These are phyloP conservation scores for Drosophila repleta DNA, from an alignment of 1,140 invertebrate genomes.

Conservation along the genomic window DNA sequence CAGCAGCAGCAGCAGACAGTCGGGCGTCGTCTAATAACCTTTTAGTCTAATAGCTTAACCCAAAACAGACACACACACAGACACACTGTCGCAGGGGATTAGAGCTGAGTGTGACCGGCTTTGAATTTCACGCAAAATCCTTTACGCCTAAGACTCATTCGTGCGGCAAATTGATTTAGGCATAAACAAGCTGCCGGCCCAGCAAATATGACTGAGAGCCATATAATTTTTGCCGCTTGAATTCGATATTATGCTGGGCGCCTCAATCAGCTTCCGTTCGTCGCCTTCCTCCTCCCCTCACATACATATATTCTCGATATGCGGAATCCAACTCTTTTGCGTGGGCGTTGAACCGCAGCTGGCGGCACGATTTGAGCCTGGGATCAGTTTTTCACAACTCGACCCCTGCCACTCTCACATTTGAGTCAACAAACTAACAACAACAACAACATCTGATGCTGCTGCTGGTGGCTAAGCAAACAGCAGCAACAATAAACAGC, in stretches of 20 bases:
- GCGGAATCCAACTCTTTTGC: slow-evolving; percentile 27
- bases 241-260: slow-evolving; percentile 9
- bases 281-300: too few relatives aligned
- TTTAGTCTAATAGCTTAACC: slow-evolving; percentile 63
- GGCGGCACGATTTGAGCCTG: slow-evolving; percentile 39
- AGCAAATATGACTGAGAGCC: slow-evolving; percentile 44
- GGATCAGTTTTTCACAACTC: background rate
- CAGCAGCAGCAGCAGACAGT: background rate
- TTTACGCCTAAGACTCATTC: slow-evolving; percentile 67
- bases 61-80: slow-evolving; percentile 4
- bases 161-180: slow-evolving; percentile 81
- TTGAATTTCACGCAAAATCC: slow-evolving; percentile 29
- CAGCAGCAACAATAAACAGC: slow-evolving; percentile 44
- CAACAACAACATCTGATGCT: slow-evolving; percentile 58
- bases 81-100: slow-evolving; percentile 17
- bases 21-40: slow-evolving; percentile 44
- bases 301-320: slow-evolving; percentile 5
- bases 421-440: slow-evolving; percentile 75
- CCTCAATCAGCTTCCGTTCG: background rate
- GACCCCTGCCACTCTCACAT: slow-evolving; percentile 7
- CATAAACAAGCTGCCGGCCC: slow-evolving; percentile 63
- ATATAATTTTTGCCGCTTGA: slow-evolving; percentile 71
- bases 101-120: slow-evolving; percentile 52
- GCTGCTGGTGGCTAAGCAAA: slow-evolving; percentile 43
- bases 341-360: slow-evolving; percentile 67